phyloP scores from a whole-genome alignment of 2,888 invertebrate species.

The Peribatodes rhomboidaria region DNA sequence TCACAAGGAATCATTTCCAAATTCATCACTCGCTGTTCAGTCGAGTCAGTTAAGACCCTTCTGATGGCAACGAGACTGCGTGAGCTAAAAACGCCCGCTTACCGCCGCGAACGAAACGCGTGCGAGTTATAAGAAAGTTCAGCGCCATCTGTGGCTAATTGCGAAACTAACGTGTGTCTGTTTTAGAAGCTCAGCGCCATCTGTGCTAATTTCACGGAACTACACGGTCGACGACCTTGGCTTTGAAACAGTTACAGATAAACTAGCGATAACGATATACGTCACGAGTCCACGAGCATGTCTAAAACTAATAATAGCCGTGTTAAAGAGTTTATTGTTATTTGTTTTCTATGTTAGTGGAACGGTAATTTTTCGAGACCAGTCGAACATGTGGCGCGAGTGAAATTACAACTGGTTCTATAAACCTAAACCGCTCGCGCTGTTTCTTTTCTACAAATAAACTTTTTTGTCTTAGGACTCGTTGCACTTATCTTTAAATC shows the following conservation, averaged over 20 bases:
- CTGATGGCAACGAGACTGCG: slow-evolving; percentile 58
- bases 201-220: slow-evolving; percentile 47
- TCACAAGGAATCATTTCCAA: slow-evolving; percentile 74
- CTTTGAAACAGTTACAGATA: slow-evolving; percentile 59
- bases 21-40: slow-evolving; percentile 84
- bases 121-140: slow-evolving; percentile 49
- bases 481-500: not conserved
- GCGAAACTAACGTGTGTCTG: slow-evolving; percentile 47
- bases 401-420: slow-evolving; percentile 50
- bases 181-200: slow-evolving; percentile 56
- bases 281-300: slow-evolving; percentile 23
- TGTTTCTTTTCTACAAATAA: slow-evolving; percentile 33
- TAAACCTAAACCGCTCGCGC: slow-evolving; percentile 25
- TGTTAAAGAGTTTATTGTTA: slow-evolving; percentile 17
- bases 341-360: slow-evolving; percentile 50
- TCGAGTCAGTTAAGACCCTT: slow-evolving; percentile 85
- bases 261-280: slow-evolving; percentile 10
- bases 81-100: slow-evolving; percentile 5
- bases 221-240: slow-evolving; percentile 58
- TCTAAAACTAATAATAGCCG: slow-evolving; percentile 28
- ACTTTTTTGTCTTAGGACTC: not conserved
- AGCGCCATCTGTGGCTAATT: slow-evolving; percentile 59
- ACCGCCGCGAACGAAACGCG: slow-evolving; percentile 45
- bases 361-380: slow-evolving; percentile 39
- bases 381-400: slow-evolving; percentile 48